Conservation (phyloP, 1,140 invertebrate species). For the Papilio xuthus region DNA sequence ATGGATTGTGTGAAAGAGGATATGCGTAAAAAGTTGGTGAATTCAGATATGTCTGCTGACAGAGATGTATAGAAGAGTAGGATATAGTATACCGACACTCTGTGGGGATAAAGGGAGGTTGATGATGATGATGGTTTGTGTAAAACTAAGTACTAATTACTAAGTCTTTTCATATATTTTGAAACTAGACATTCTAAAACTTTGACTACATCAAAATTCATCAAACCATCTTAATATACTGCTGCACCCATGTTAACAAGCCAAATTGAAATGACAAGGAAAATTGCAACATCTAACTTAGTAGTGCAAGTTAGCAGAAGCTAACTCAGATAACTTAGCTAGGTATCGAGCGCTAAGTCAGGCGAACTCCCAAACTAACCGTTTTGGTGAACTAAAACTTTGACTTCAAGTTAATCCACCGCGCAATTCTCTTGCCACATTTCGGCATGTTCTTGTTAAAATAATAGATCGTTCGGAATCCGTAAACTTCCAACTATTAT, state of each 20-base stretch:
- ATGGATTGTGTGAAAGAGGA: too few relatives aligned
- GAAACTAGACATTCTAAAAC: neutral
- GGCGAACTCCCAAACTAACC: conserved; percentile 66
- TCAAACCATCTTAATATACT: conserved; percentile 30
- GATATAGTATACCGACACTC: too few relatives aligned
- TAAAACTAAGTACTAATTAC: too few relatives aligned
- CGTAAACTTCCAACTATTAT: conserved; percentile 26
- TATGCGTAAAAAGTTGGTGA: too few relatives aligned
- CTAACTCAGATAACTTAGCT: conserved; percentile 73
- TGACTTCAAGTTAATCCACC: conserved; percentile 59
- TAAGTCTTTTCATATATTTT: too few relatives aligned
- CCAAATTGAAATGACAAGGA: conserved; percentile 37
- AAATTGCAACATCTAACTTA: conserved; percentile 35
- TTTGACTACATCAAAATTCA: conserved; percentile 19
- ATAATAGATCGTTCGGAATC: conserved; percentile 33
- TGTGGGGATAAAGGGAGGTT: too few relatives aligned
- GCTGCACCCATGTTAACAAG: conserved; percentile 30
- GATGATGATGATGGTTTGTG: too few relatives aligned
- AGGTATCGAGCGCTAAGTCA: conserved; percentile 72
- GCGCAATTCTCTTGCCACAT: conserved; percentile 32
- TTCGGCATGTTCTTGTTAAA: conserved; percentile 33
- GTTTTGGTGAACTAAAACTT: conserved; percentile 66
- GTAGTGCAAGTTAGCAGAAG: conserved; percentile 60
- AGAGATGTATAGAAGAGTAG: too few relatives aligned
- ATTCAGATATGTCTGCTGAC: too few relatives aligned